Evolutionary conservation across 2,888 invertebrate species (phyloP).

Genomic region (Neria commutata): DNA sequence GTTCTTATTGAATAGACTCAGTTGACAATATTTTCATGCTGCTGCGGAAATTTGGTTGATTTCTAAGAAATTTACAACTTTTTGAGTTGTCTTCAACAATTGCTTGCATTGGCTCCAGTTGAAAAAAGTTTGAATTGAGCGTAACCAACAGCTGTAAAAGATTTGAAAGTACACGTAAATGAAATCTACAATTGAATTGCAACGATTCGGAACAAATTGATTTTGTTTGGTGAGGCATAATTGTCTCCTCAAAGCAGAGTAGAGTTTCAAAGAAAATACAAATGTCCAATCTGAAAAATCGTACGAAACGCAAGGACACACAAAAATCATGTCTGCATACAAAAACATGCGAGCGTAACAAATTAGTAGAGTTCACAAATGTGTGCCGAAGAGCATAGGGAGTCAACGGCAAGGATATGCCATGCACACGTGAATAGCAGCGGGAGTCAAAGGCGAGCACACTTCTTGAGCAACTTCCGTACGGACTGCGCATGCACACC

Average conservation of each 20-base stretch:
- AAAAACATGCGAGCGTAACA: not conserved
- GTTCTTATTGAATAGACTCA: slow-evolving; percentile 2
- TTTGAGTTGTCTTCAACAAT: not conserved
- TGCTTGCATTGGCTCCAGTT: slow-evolving; percentile 5
- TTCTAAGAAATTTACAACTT: slow-evolving; percentile 26
- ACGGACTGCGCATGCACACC: slow-evolving; percentile 34
- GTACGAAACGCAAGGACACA: slow-evolving; percentile 10
- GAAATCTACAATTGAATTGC: slow-evolving; percentile 40
- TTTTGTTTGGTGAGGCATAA: slow-evolving; percentile 30
- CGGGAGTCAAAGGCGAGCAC: no score
- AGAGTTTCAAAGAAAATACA: slow-evolving; percentile 39
- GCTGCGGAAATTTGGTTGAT: slow-evolving; percentile 24
- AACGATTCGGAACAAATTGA: slow-evolving; percentile 51
- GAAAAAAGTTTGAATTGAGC: slow-evolving; percentile 30
- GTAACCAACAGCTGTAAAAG: slow-evolving; percentile 43
- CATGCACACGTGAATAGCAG: no score
- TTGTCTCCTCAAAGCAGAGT: slow-evolving; percentile 39
- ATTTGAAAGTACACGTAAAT: slow-evolving; percentile 14
- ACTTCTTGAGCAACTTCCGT: no score
- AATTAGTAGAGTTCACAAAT: slow-evolving; percentile 1
- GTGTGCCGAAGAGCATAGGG: no score
- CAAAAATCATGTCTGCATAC: slow-evolving; percentile 18
- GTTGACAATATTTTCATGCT: slow-evolving; percentile 12
- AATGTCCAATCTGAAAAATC: slow-evolving; percentile 36
- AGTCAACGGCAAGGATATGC: no score